These are phyloP conservation scores for Gallirallus australis DNA, from an alignment of 2,797 vertebrate genomes.

Conservation along the genomic window DNA sequence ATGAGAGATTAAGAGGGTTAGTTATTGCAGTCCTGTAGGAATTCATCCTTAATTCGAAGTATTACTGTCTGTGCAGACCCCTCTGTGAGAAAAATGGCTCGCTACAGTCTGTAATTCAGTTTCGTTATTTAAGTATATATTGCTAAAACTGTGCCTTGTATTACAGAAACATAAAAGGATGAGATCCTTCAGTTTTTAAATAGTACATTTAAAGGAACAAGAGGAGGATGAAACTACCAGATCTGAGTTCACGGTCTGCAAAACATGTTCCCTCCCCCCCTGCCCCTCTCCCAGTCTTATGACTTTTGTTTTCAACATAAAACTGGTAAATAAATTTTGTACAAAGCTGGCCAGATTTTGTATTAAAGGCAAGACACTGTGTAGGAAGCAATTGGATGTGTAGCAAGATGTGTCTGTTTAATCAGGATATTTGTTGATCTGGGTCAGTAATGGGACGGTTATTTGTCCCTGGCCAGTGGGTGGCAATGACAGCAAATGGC, in stretches of 20 bases:
- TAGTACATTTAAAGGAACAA: neutral
- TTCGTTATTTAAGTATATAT: neutral
- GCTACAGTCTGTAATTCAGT: neutral
- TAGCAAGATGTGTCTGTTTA: slow-evolving; percentile 55
- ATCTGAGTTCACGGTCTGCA: neutral
- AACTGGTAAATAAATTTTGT: slow-evolving; percentile 23
- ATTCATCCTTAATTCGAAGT: slow-evolving; percentile 38
- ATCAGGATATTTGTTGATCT: slow-evolving; percentile 68
- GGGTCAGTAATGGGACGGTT: slow-evolving; percentile 63
- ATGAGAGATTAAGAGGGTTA: slow-evolving; percentile 49
- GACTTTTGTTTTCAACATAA: slow-evolving; percentile 38
- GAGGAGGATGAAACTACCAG: slow-evolving; percentile 11
- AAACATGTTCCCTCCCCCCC: neutral
- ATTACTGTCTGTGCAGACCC: neutral
- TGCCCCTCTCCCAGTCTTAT: neutral
- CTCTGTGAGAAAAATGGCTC: neutral
- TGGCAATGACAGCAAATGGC: slow-evolving; percentile 72
- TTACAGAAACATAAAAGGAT: neutral
- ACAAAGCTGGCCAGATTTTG: slow-evolving; percentile 33
- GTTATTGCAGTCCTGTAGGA: neutral
- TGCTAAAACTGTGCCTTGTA: neutral
- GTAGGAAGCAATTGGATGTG: slow-evolving; percentile 14
- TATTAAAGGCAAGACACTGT: slow-evolving; percentile 24
- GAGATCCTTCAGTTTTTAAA: neutral
- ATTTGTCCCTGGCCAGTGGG: slow-evolving; percentile 64